These are phyloP conservation scores for Drosophila nasuta DNA, from an alignment of 1,140 invertebrate species.

Conservation along the genomic window DNA sequence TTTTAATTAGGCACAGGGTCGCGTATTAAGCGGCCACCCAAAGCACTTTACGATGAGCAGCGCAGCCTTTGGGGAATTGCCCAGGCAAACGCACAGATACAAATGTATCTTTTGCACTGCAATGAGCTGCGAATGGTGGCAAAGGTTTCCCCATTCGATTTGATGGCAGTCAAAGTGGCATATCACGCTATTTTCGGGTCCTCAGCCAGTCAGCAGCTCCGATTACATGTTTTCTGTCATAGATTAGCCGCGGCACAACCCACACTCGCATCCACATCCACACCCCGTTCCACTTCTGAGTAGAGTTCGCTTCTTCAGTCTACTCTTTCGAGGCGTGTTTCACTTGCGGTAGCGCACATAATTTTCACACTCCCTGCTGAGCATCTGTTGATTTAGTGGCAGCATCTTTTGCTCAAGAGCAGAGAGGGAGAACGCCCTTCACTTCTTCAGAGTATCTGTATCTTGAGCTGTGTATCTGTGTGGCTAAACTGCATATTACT, in stretches of 20 bases:
- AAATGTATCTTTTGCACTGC: constrained; percentile 39
- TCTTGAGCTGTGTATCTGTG: constrained; percentile 28
- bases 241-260: constrained; percentile 72
- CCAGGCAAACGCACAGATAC: background rate
- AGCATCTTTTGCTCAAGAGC: constrained; percentile 19
- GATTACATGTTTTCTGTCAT: constrained; percentile 82
- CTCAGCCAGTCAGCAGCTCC: constrained; percentile 32
- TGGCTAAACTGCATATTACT: constrained; percentile 76
- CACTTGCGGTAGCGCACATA: constrained; percentile 59
- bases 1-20: constrained; percentile 71
- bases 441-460: constrained; percentile 9
- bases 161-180: constrained; percentile 27
- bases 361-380: constrained; percentile 72
- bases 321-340: constrained; percentile 29
- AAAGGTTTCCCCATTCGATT: constrained; percentile 33
- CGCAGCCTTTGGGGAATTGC: constrained; percentile 60
- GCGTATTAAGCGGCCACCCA: constrained; percentile 61
- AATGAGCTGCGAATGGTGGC: constrained; percentile 60
- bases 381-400: constrained; percentile 72
- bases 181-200: constrained; percentile 62
- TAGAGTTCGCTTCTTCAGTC: background rate
- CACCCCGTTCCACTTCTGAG: background rate
- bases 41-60: constrained; percentile 43
- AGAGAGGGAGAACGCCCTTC: constrained; percentile 1
- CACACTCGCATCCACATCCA: background rate